Evolutionary conservation across 2,888 invertebrate genomes (phyloP).

Genomic region (Stenodera caucasica): DNA sequence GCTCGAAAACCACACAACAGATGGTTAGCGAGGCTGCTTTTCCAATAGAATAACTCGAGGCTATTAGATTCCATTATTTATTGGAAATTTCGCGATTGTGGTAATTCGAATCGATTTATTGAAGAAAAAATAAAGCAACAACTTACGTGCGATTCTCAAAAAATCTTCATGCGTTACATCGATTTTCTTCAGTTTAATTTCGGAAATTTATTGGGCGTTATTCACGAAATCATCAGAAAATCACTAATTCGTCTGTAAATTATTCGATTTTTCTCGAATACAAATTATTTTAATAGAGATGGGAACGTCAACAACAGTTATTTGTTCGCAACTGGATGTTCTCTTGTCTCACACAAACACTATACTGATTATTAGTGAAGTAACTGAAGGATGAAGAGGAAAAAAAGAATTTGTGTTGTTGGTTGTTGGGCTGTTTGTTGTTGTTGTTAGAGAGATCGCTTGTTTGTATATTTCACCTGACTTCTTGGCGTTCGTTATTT

Average conservation of each 20-base stretch:
- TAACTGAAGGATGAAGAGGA: slow-evolving; percentile 11
- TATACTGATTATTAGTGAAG: slow-evolving; percentile 11
- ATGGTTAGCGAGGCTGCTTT: not conserved
- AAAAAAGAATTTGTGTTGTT: not conserved
- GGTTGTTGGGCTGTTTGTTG: slow-evolving; percentile 5
- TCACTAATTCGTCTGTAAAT: no score
- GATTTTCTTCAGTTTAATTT: no score
- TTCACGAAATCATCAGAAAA: not conserved
- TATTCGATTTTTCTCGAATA: no score
- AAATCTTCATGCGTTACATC: no score
- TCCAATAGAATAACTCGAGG: no score
- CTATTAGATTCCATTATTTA: no score
- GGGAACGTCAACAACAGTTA: slow-evolving; percentile 32
- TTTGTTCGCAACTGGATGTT: slow-evolving; percentile 34
- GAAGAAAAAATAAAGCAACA: no score
- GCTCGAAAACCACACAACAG: not conserved
- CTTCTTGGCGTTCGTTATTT: slow-evolving; percentile 33
- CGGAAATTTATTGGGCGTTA: not conserved
- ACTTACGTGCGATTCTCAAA: no score
- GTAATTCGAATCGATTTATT: no score
- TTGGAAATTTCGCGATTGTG: no score
- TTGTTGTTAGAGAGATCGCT: slow-evolving; percentile 30
- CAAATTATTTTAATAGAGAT: slow-evolving; percentile 15
- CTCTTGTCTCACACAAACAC: slow-evolving; percentile 4
- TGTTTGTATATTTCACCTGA: slow-evolving; percentile 42